Evolutionary conservation across 2,797 vertebrate genomes (phyloP).

Genomic region (Danionella dracula): DNA sequence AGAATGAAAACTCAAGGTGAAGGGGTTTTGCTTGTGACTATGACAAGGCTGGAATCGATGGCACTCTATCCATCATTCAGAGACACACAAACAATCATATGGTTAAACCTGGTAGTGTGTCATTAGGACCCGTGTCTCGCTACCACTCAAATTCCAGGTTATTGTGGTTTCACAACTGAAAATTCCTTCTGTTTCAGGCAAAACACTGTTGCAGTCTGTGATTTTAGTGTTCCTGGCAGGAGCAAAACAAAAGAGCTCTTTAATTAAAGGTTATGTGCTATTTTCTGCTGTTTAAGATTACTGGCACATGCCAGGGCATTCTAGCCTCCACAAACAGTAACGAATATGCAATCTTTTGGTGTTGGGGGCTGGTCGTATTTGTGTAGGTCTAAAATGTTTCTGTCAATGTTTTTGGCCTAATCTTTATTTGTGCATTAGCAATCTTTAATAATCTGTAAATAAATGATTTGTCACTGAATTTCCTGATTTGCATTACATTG

Average conservation of each 20-base stretch:
- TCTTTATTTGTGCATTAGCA: too few species aligned
- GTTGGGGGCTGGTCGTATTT: background rate
- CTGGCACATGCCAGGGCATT: slow-evolving; percentile 15
- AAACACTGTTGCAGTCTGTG: slow-evolving; percentile 20
- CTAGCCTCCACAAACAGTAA: background rate
- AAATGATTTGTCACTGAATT: too few species aligned
- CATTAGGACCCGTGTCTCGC: slow-evolving; percentile 9
- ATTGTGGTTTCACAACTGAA: slow-evolving; percentile 20
- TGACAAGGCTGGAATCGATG: background rate
- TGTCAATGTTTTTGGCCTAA: too few species aligned
- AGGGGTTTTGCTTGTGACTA: background rate
- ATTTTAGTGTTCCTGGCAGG: slow-evolving; percentile 28
- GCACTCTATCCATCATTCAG: background rate
- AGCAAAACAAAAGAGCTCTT: slow-evolving; percentile 29
- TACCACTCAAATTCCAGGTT: background rate
- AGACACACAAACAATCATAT: background rate
- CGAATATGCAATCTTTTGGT: background rate
- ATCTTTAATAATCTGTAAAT: too few species aligned
- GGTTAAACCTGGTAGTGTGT: slow-evolving; percentile 24
- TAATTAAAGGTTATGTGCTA: slow-evolving; percentile 37
- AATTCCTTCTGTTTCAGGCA: slow-evolving; percentile 24
- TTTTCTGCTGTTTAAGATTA: slow-evolving; percentile 42
- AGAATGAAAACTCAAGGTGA: slow-evolving; percentile 9
- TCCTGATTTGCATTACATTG: too few species aligned
- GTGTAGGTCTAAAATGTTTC: too few species aligned